phyloP scores from a whole-genome alignment of 2,113 vertebrate genomes.

The Mastomys coucha region DNA sequence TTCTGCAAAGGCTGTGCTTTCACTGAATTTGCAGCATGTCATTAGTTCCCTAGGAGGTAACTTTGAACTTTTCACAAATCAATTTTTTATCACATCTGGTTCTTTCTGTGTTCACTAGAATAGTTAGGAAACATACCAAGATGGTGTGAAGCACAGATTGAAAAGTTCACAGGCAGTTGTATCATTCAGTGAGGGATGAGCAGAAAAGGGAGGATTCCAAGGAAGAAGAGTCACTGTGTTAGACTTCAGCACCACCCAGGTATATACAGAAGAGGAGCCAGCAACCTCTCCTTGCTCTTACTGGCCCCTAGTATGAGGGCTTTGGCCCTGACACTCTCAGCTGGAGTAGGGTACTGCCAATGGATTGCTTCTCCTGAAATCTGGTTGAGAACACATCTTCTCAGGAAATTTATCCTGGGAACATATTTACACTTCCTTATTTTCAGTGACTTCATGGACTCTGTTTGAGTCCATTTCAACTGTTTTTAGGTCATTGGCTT shows the following conservation, averaged over 20 bases:
- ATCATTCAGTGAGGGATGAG: not conserved
- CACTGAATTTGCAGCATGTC: not conserved
- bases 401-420: not conserved
- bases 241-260: not conserved
- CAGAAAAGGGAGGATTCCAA: not conserved
- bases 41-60: not conserved
- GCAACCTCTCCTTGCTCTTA: not conserved
- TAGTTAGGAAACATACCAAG: not conserved
- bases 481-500: not conserved
- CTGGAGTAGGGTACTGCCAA: not conserved
- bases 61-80: constrained; percentile 40
- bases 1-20: not conserved
- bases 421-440: not conserved
- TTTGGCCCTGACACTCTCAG: not conserved
- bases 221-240: not conserved
- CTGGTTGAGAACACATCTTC: not conserved
- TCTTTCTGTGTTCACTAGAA: not conserved
- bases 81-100: not conserved
- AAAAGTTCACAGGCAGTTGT: not conserved
- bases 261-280: not conserved
- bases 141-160: not conserved
- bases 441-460: not conserved
- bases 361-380: not conserved
- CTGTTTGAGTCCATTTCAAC: not conserved
- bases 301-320: not conserved